Conservation (phyloP, 1,140 invertebrate genomes). For the Prorops nasuta region DNA sequence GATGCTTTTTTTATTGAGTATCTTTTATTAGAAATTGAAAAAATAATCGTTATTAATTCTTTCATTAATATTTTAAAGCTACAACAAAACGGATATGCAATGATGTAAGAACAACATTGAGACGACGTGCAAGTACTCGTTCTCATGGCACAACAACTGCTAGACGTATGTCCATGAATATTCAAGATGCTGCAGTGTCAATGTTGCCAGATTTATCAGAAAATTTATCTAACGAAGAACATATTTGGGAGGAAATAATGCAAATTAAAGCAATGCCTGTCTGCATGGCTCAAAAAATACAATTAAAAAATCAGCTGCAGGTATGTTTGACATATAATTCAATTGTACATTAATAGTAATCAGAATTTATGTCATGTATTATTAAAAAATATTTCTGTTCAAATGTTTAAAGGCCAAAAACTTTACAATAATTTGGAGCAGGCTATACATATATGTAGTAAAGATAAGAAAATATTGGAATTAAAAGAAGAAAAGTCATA, state of each 20-base stretch:
- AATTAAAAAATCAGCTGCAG: slow-evolving; percentile 75
- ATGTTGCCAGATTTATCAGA: slow-evolving; percentile 77
- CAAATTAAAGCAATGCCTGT: slow-evolving; percentile 80
- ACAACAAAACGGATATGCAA: slow-evolving; percentile 55
- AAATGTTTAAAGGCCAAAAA: too few relatives aligned
- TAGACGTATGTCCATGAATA: slow-evolving; percentile 62
- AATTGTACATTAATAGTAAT: slow-evolving; percentile 4
- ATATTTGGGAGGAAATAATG: slow-evolving; percentile 84
- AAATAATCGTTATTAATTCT: not conserved
- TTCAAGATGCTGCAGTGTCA: slow-evolving; percentile 69
- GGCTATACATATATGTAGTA: too few relatives aligned
- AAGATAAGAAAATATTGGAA: too few relatives aligned
- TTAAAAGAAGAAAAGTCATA: too few relatives aligned
- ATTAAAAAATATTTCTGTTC: too few relatives aligned
- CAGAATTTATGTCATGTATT: slow-evolving; percentile 6
- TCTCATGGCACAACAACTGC: slow-evolving; percentile 65
- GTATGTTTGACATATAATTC: slow-evolving; percentile 48
- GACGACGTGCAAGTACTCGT: slow-evolving; percentile 64
- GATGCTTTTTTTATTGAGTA: slow-evolving; percentile 20
- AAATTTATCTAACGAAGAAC: slow-evolving; percentile 78
- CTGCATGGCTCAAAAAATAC: slow-evolving; percentile 77
- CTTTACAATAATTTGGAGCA: too few relatives aligned
- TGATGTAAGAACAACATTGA: slow-evolving; percentile 56
- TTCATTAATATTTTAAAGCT: slow-evolving; percentile 36
- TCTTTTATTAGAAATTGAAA: not conserved